Percentiles rank a stretch among this genome's conserved stretches.
These are phyloP conservation scores for Hypomecis atomaria DNA, from an alignment of 2,888 invertebrate genomes.

Conservation along the genomic window DNA sequence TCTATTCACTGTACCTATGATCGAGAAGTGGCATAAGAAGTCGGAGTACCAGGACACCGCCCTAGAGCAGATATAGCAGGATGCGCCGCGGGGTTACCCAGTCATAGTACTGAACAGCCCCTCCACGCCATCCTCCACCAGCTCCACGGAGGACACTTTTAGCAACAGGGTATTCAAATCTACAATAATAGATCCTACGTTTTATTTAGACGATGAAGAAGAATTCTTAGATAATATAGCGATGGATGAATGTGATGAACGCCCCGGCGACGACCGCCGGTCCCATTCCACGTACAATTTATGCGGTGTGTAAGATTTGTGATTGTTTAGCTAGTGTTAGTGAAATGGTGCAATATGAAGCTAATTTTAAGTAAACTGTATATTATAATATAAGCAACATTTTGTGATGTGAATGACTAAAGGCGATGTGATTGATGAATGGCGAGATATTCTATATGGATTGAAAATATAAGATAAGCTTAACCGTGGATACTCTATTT, in stretches of 20 bases:
- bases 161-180: constrained; percentile 79
- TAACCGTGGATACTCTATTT: constrained; percentile 24
- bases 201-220: constrained; percentile 59
- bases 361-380: constrained; percentile 31
- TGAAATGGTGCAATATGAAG: constrained; percentile 63
- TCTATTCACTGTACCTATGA: constrained; percentile 91
- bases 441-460: constrained; percentile 43
- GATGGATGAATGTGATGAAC: constrained; percentile 64
- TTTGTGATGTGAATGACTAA: constrained; percentile 27
- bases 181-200: constrained; percentile 68
- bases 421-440: constrained; percentile 44
- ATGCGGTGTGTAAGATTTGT: constrained; percentile 58
- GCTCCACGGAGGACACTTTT: constrained; percentile 66
- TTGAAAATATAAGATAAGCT: constrained; percentile 14
- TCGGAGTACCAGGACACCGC: constrained; percentile 60
- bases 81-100: constrained; percentile 55
- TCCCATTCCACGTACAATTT: constrained; percentile 76
- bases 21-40: constrained; percentile 80
- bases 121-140: constrained; percentile 69
- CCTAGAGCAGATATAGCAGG: constrained; percentile 77
- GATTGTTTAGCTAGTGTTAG: constrained; percentile 57
- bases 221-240: constrained; percentile 65
- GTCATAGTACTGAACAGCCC: constrained; percentile 77
- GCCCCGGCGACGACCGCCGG: constrained; percentile 57
- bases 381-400: constrained; percentile 28